Evolutionary conservation across 1,140 invertebrate species (phyloP), one percentile per base, ranked within the genome.

Genomic region (Lineus longissimus): DNA sequence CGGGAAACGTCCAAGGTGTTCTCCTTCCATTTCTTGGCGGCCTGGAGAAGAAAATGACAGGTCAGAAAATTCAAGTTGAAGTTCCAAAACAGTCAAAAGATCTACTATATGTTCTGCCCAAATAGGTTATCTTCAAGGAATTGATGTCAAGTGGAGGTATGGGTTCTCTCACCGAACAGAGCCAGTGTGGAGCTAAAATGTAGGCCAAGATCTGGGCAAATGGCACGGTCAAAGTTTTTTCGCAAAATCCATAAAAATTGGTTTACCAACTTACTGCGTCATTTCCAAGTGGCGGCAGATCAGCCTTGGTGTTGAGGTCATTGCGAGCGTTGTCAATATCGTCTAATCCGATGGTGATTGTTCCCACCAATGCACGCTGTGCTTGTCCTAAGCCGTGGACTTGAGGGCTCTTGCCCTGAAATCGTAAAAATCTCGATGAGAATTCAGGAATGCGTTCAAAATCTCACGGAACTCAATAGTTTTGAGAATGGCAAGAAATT

Each of bases 11-110:
- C 96, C 76, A 97, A 63, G 59, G 75, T 73, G 62, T 81, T 91
- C 75, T 95, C 91, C 78, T 93, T 93, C 94, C 94, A 97, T 84
- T 93, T 90, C 66, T 91, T 85, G 0, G 92, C 93, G 1, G 90
- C 89, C 85, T 86, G 68, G 29, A 61, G 41, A 47, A 13, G 27
- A 55, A 40, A 33, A 64, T 61, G 22, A 65, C 29, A 11, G 51
- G 17, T 51, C 9, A 13, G 29, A 2, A 30, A n/a, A 51, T 30
- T 1, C 11, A 54, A 17, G 22, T 0, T 30, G 22, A 59, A n/a
- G 25, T n/a, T 13, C 6, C 23, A 25, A 59, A 1, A 22, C 9
- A 29, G 19, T n/a, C 11, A 43, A 19, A 43, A 36, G 33, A 36
- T n/a, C n/a, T n/a, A n/a, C n/a, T n/a, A n/a, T n/a, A n/a, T n/a